A percentile compares a stretch with the other conserved stretches of the same genome.
phyloP scores from a whole-genome alignment of 2,797 vertebrate genomes.

The Bucorvus abyssinicus region DNA sequence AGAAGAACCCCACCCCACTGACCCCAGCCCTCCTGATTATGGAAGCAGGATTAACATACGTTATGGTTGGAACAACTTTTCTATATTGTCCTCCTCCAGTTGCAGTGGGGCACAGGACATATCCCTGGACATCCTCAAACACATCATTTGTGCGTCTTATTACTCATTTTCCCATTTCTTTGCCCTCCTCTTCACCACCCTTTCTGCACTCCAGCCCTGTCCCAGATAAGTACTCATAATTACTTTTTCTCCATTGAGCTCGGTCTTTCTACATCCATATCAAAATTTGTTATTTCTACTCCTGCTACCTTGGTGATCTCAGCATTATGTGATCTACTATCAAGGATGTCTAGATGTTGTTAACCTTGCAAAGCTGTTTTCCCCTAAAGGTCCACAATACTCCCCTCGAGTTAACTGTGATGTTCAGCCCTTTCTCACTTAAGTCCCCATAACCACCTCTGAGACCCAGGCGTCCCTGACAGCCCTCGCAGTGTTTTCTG shows the following conservation, averaged over 20 bases:
- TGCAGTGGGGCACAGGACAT: not conserved
- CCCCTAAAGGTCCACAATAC: rapidly evolving
- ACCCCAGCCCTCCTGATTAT: not conserved
- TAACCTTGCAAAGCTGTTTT: not conserved
- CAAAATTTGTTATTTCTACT: not conserved
- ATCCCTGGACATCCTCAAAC: not conserved
- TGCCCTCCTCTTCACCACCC: not conserved
- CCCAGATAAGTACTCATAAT: not conserved
- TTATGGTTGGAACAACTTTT: not conserved
- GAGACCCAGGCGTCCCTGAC: not conserved
- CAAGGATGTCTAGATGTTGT: not conserved
- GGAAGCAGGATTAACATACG: not conserved
- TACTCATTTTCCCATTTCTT: not conserved
- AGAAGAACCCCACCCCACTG: not conserved
- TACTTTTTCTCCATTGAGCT: not conserved
- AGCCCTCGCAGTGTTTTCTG: not conserved
- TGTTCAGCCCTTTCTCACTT: not conserved
- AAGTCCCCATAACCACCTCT: not conserved
- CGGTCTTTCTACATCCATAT: not conserved
- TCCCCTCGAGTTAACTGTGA: not conserved
- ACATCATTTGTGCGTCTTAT: not conserved
- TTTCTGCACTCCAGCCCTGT: not conserved
- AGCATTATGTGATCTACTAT: not conserved
- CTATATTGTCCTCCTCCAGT: not conserved
- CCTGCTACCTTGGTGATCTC: not conserved